A percentile compares a stretch with the other conserved stretches of the same genome.
Evolutionary conservation across 2,113 vertebrate genomes (phyloP).

Genomic region (Platycercus adscitus): DNA sequence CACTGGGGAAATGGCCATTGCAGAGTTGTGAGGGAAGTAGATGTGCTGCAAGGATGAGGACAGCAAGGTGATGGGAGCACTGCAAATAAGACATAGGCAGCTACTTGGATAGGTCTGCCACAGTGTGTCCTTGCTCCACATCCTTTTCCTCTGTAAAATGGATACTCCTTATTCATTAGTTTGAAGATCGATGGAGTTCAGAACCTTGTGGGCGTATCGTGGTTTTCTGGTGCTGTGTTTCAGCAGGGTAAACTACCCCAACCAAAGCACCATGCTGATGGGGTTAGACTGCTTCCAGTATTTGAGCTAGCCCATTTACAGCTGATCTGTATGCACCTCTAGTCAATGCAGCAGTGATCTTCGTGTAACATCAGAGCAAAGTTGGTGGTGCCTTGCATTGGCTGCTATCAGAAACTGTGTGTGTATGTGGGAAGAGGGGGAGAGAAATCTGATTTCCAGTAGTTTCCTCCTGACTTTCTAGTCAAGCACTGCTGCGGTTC

Average conservation of each 20-base stretch:
- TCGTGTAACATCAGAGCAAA: background rate
- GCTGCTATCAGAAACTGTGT: background rate
- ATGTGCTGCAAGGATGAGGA: background rate
- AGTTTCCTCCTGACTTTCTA: background rate
- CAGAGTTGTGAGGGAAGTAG: background rate
- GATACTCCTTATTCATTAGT: background rate
- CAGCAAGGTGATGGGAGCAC: background rate
- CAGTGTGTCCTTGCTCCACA: background rate
- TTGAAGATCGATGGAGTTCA: background rate
- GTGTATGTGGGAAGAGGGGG: background rate
- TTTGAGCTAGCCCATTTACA: background rate
- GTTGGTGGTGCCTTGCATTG: background rate
- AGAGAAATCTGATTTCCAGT: background rate
- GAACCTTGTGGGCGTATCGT: background rate
- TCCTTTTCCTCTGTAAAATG: background rate
- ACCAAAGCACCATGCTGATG: background rate
- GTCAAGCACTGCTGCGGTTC: background rate
- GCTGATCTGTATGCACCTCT: background rate
- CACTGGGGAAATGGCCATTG: conserved; percentile 23
- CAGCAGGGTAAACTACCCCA: background rate
- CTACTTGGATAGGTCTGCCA: background rate
- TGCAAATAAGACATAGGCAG: background rate
- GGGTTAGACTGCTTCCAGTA: background rate
- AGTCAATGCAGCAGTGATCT: background rate
- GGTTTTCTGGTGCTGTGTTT: background rate